These are phyloP conservation scores for Hyles euphorbiae DNA, from an alignment of 1,140 invertebrate genomes.

Conservation along the genomic window DNA sequence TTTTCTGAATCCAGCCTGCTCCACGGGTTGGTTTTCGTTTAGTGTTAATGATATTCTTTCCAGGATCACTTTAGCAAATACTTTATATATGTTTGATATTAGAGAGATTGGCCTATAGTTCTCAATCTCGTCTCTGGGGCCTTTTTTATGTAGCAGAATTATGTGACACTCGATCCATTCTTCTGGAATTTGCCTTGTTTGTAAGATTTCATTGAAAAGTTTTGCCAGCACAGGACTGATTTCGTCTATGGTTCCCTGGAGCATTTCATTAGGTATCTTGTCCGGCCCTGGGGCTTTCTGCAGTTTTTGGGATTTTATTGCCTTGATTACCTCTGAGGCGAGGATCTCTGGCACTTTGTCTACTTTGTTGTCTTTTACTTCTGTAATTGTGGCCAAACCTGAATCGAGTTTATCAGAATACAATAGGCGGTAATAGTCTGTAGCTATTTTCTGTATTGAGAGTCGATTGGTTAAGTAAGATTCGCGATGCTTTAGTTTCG, in stretches of 20 bases:
- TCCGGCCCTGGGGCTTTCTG: too few species aligned
- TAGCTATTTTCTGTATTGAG: slow-evolving; percentile 16
- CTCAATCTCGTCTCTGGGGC: too few species aligned
- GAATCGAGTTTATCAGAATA: slow-evolving; percentile 7
- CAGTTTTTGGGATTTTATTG: too few species aligned
- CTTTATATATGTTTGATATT: slow-evolving; percentile 8
- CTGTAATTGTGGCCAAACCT: too few species aligned
- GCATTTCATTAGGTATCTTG: too few species aligned
- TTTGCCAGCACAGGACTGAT: too few species aligned
- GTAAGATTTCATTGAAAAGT: too few species aligned
- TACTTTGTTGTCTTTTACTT: slow-evolving; percentile 7
- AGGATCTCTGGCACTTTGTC: slow-evolving; percentile 18
- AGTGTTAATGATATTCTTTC: neutral
- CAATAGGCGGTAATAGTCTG: slow-evolving; percentile 19
- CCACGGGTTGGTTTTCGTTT: slow-evolving; percentile 9
- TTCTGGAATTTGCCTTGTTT: too few species aligned
- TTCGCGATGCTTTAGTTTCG: slow-evolving; percentile 13
- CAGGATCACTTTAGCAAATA: slow-evolving; percentile 8
- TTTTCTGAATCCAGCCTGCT: slow-evolving; percentile 13
- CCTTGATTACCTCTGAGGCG: too few species aligned
- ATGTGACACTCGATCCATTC: too few species aligned
- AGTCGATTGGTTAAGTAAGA: slow-evolving; percentile 10
- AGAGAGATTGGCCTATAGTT: slow-evolving; percentile 11
- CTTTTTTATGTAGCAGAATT: too few species aligned
- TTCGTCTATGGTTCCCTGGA: too few species aligned